Conservation (phyloP, 2,888 invertebrate species). For the Hyles lineata region DNA sequence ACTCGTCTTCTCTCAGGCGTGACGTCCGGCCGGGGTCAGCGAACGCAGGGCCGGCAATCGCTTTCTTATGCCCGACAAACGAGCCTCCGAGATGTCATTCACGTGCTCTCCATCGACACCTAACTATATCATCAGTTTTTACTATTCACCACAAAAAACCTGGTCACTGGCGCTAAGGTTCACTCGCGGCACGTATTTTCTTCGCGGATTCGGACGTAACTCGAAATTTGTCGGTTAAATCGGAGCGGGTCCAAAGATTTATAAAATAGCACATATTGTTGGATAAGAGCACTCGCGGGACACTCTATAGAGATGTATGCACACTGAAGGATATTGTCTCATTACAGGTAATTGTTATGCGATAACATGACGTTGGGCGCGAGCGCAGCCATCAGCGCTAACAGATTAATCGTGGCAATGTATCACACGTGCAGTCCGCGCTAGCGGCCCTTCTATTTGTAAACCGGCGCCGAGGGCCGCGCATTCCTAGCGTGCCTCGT, state of each 20-base stretch:
- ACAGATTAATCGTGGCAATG: constrained; percentile 79
- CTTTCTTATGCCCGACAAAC: constrained; percentile 75
- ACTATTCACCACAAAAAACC: constrained; percentile 29
- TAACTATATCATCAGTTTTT: constrained; percentile 45
- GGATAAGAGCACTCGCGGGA: constrained; percentile 41
- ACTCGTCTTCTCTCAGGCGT: constrained; percentile 79
- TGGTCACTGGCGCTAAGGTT: background rate
- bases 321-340: constrained; percentile 43
- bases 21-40: constrained; percentile 80
- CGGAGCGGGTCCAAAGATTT: background rate
- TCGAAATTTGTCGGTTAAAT: background rate
- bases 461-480: constrained; percentile 83
- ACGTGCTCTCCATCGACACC: constrained; percentile 56
- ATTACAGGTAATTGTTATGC: constrained; percentile 54
- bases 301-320: constrained; percentile 31
- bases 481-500: constrained; percentile 80
- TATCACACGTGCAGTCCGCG: constrained; percentile 80
- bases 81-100: constrained; percentile 77
- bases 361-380: constrained; percentile 57
- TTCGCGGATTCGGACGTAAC: constrained; percentile 27
- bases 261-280: background rate
- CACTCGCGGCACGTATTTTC: background rate
- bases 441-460: constrained; percentile 84
- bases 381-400: constrained; percentile 71
- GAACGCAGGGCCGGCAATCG: constrained; percentile 74